Evolutionary conservation across 2,888 invertebrate species (phyloP).

Genomic region (Aquatica leii): DNA sequence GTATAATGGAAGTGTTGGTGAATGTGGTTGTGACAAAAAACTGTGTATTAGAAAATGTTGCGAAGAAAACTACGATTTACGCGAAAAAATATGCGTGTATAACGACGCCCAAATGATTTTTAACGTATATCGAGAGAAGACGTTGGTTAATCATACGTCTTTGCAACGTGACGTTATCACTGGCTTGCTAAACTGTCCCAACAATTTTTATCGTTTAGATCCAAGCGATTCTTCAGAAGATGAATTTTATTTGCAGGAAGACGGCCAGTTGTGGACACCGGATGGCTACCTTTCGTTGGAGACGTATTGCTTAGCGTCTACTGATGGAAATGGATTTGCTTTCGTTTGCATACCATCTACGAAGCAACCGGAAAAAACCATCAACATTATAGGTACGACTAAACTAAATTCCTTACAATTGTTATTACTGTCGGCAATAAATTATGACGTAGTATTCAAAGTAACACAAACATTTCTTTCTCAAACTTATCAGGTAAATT

Average conservation of each 20-base stretch:
- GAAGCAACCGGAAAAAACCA: background rate
- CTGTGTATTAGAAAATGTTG: slow-evolving; percentile 19
- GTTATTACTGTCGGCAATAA: no score
- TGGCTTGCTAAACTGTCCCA: background rate
- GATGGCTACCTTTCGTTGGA: background rate
- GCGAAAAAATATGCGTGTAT: background rate
- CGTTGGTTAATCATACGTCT: background rate
- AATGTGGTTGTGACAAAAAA: background rate
- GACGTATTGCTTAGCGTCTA: background rate
- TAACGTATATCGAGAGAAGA: background rate
- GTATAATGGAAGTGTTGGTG: slow-evolving; percentile 13
- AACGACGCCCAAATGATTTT: background rate
- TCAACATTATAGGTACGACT: background rate
- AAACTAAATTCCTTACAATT: no score
- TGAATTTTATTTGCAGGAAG: background rate
- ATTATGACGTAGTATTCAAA: no score
- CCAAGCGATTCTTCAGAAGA: background rate
- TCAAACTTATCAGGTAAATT: no score
- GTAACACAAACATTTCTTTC: no score
- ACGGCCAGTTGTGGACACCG: slow-evolving; percentile 1
- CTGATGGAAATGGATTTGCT: slow-evolving; percentile 8
- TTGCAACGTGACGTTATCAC: background rate
- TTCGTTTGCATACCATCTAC: background rate
- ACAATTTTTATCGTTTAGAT: background rate
- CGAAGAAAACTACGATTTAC: slow-evolving; percentile 4